Conservation (phyloP, 2,888 invertebrate genomes). For the Caenorhabditis sulstoni region DNA sequence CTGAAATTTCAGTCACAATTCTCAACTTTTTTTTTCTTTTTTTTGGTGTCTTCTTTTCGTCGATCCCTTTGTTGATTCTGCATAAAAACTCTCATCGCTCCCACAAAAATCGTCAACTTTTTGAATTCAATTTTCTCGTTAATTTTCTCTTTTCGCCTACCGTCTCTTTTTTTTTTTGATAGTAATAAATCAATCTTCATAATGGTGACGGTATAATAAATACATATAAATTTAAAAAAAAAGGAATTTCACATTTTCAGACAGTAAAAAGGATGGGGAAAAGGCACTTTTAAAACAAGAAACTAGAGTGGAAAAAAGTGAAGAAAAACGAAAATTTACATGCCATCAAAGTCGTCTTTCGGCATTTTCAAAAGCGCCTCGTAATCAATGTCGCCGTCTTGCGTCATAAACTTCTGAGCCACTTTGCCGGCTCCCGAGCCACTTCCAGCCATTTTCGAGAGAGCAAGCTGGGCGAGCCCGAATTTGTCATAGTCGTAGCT, state of each 20-base stretch:
- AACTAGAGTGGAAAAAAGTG: too few relatives aligned
- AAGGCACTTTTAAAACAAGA: slow-evolving; percentile 1
- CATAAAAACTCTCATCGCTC: too few relatives aligned
- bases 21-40: too few relatives aligned
- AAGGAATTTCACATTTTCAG: background rate
- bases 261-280: background rate
- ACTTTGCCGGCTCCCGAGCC: slow-evolving; percentile 13
- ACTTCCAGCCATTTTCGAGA: slow-evolving; percentile 72
- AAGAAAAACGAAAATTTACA: slow-evolving; percentile 13
- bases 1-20: too few relatives aligned
- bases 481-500: slow-evolving; percentile 76
- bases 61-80: too few relatives aligned
- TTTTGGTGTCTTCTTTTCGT: too few relatives aligned
- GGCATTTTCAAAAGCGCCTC: slow-evolving; percentile 79
- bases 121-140: too few relatives aligned
- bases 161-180: too few relatives aligned
- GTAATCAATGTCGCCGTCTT: slow-evolving; percentile 79
- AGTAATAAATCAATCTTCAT: too few relatives aligned
- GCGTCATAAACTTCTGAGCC: slow-evolving; percentile 71
- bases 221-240: background rate
- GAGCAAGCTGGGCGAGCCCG: slow-evolving; percentile 78
- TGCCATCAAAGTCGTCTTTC: slow-evolving; percentile 59
- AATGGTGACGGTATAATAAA: too few relatives aligned
- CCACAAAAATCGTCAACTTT: too few relatives aligned
- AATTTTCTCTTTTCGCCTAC: too few relatives aligned